Base-by-base conservation (phyloP, 2,113 vertebrate species). In the Crocuta crocuta region DNA sequence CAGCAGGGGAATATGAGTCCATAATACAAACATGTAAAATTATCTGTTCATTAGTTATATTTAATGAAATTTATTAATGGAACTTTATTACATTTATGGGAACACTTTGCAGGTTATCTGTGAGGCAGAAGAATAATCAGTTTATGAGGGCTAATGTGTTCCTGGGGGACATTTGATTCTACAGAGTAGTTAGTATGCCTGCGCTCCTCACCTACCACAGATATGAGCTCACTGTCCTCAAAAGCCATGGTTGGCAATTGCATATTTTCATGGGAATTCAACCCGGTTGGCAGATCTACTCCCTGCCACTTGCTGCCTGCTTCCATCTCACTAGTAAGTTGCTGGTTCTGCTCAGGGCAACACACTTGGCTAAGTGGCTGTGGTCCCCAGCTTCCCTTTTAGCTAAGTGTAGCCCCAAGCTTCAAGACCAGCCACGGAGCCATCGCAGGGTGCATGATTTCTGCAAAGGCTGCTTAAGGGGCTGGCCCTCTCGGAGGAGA, bases 71-170 rank as follows among this genome's bases (percentile, higher is more conserved):
- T 45, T 55, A 76, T 79, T 76, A 78, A 61, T 45, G 19, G 33
- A n/a, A 43, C 70, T 76, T 91, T 39, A 65, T 97, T 21, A 82
- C 15, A 53, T 55, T 10, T 35, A 45, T 53, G 45, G 80, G 71
- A 58, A n/a, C 10, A 68, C 65, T 87, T 68, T 92, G 26, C 48
- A 83, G 33, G 50, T 82, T 70, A 82, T 55, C 43, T 45, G 19
- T 74, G 91, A 78, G 23, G 43, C 24, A 92, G 24, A 61, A 82
- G 13, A 91, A 43, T 19, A 4, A 26, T 53, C 53, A 21, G 5
- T 63, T 66, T 82, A 88, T 1, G 11, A 83, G 24, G 10, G 24
- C n/a, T 78, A 58, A n/a, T 2, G 10, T 76, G 33, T 66, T 70
- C 55, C 39, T 23, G 11, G 7, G 7, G 39, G 31, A 4, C 0